Percentiles rank a stretch among this genome's conserved stretches.
Evolutionary conservation across 2,797 vertebrate species (phyloP).

Genomic region (Thalassophryne amazonica): DNA sequence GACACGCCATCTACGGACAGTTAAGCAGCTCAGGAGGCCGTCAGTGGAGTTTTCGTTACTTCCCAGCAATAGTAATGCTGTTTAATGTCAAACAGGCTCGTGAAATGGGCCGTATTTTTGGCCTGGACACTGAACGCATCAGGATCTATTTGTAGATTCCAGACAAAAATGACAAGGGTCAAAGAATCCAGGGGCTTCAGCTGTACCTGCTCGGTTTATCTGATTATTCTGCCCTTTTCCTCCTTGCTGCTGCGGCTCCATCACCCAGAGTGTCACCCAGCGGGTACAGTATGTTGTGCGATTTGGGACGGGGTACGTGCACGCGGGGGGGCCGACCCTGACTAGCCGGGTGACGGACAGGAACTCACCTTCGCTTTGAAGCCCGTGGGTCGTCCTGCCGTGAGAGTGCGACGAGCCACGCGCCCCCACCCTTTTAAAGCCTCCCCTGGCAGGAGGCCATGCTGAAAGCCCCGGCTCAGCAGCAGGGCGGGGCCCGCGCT

Average conservation of each 20-base stretch:
- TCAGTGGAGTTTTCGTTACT: too few species aligned
- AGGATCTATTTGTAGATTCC: conserved; percentile 20
- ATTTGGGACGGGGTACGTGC: conserved; percentile 8
- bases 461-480: conserved; percentile 86
- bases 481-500: conserved; percentile 69
- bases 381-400: conserved; percentile 74
- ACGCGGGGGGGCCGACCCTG: conserved; percentile 19
- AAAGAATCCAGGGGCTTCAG: conserved; percentile 1
- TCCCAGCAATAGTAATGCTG: too few species aligned
- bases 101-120: too few species aligned
- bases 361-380: conserved; percentile 81
- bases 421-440: conserved; percentile 87
- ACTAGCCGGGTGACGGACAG: conserved; percentile 36
- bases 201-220: conserved; percentile 2
- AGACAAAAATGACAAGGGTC: not conserved
- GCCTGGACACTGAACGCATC: conserved; percentile 5
- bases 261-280: conserved; percentile 4
- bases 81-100: too few species aligned
- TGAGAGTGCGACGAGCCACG: conserved; percentile 75
- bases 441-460: conserved; percentile 81
- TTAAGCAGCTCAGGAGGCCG: too few species aligned
- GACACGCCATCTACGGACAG: too few species aligned
- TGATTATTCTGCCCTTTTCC: conserved; percentile 18
- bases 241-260: not conserved
- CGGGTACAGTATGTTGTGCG: conserved; percentile 11